Percentiles rank a stretch among this genome's conserved stretches.
Evolutionary conservation across 2,113 vertebrate species (phyloP).

Genomic region (Ictalurus punctatus): DNA sequence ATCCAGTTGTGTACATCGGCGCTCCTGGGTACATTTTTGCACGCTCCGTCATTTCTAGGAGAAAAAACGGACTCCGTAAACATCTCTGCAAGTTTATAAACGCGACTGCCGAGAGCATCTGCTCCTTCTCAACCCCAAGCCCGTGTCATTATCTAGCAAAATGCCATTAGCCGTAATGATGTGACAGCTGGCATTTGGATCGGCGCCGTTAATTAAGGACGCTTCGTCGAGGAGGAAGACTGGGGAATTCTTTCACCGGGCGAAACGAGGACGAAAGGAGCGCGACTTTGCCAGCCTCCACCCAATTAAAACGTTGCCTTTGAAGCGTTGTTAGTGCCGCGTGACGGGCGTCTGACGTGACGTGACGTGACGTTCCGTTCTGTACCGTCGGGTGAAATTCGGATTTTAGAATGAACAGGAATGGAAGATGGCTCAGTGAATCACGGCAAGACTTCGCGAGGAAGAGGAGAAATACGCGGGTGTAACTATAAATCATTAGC

Average conservation of each 20-base stretch:
- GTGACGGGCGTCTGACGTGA: constrained; percentile 38
- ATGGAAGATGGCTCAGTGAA: neutral
- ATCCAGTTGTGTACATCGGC: neutral
- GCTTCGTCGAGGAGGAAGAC: constrained; percentile 20
- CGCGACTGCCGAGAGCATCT: constrained; percentile 10
- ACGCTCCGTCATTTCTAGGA: neutral
- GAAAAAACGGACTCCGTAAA: neutral
- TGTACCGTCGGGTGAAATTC: constrained; percentile 1
- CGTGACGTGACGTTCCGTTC: constrained; percentile 14
- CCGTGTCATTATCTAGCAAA: constrained; percentile 56
- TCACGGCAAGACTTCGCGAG: neutral
- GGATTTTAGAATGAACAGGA: constrained; percentile 19
- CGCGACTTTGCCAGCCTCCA: constrained; percentile 61
- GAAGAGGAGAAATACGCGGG: neutral
- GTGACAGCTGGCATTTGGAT: constrained; percentile 69
- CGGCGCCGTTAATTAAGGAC: constrained; percentile 68
- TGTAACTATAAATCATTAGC: too few relatives aligned
- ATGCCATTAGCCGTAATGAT: constrained; percentile 64
- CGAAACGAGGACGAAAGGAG: constrained; percentile 57
- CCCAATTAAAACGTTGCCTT: constrained; percentile 67
- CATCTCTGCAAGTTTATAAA: constrained; percentile 21
- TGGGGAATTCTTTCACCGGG: constrained; percentile 58
- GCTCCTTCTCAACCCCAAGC: constrained; percentile 14
- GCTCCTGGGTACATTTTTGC: neutral
- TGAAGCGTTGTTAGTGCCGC: constrained; percentile 53